Conservation (phyloP, 2,888 invertebrate species). For the Acanthosepion esculentum region DNA sequence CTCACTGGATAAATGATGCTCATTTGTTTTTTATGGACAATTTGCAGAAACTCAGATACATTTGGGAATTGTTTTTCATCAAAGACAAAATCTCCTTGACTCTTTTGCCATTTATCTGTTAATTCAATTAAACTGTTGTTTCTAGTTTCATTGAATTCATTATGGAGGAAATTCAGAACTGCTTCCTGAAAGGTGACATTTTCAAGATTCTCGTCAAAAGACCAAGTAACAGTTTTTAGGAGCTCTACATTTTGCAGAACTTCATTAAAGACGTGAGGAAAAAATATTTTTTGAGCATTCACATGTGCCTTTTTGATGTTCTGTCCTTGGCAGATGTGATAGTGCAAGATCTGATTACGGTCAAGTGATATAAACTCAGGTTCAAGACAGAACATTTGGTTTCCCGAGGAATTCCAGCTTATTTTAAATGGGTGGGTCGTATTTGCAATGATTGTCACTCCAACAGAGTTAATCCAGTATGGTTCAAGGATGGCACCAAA, state of each 20-base stretch:
- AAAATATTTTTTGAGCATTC: not conserved
- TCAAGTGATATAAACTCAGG: not conserved
- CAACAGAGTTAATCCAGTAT: constrained; percentile 41
- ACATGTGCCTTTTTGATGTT: constrained; percentile 34
- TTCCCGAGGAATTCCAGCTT: constrained; percentile 42
- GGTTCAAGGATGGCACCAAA: constrained; percentile 33
- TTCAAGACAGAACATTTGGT: constrained; percentile 25
- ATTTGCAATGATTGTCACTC: constrained; percentile 36
- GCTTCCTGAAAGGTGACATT: not conserved
- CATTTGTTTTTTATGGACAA: constrained; percentile 49
- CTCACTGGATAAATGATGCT: constrained; percentile 52
- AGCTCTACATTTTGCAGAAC: not conserved
- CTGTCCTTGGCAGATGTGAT: constrained; percentile 33
- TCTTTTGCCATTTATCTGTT: constrained; percentile 87
- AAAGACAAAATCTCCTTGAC: constrained; percentile 87
- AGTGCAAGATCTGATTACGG: not conserved
- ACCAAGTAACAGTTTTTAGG: constrained; percentile 23
- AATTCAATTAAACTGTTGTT: constrained; percentile 79
- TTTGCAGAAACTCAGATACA: constrained; percentile 53
- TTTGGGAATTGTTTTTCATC: constrained; percentile 75
- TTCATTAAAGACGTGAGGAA: not conserved
- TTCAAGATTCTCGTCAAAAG: not conserved
- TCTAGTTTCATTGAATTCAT: constrained; percentile 54
- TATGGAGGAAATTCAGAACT: not conserved
- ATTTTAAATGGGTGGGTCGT: constrained; percentile 21